Base-by-base conservation (phyloP, 1,140 invertebrate genomes). In the Amyelois transitella region DNA sequence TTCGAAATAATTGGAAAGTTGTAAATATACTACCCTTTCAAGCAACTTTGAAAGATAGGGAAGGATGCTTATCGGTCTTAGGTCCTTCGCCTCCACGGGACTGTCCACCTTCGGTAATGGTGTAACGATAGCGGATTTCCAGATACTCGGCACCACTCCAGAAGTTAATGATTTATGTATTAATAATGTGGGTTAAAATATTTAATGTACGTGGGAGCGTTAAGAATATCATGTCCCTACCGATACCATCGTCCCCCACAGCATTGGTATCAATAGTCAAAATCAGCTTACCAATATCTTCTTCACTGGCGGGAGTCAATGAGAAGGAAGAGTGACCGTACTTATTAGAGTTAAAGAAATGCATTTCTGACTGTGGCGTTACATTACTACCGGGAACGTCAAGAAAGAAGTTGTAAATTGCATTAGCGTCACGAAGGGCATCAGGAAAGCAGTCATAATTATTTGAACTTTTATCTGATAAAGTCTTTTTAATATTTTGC, bases 21-120 rank as follows among this genome's bases (percentile, higher is more conserved):
- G 32, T 38, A 38, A 25, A 51, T 24, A 55, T 8, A 55, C 44
- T 18, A 48, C 24, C 25, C 17, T 57, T 32, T 57, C 55, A 18
- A 57, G 28, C 14, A 51, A 18, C 21, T 57, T 57, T 19, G 55
- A 51, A 5, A 28, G 12, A 5, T 6, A 5, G n/a, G 65, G 65
- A 0, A 69, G 21, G 18, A 69, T 63, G 44, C 60, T 65, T 17
- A 65, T 65, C 1, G 62, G 62, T 38, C 66, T 48, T 1, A 69
- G 48, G 32, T 69, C 66, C 43, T 65, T 61, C 0, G 61, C 18
- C 18, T 56, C 51, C 3, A n/a, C 8, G 6, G 58, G 55, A 21
- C 56, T 51, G 4, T 18, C 8, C 3, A 20, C 21, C 53, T 69
- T 69, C 22, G 66, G 57, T 7, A 69, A 4, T 2, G 66, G 61